Percentiles rank a stretch among this genome's conserved stretches.
Evolutionary conservation across 1,140 invertebrate genomes (phyloP).

Genomic region (Penaeus japonicus): DNA sequence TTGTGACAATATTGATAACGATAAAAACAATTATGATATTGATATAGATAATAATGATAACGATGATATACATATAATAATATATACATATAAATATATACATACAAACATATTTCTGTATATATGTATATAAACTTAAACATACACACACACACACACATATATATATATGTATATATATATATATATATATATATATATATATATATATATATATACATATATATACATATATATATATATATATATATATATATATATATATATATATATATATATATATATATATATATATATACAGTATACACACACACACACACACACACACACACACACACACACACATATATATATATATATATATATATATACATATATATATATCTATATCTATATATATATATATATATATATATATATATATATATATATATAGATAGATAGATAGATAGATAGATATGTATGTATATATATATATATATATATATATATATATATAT

Average conservation of each 20-base stretch:
- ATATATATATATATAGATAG: background rate
- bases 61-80: too few species aligned
- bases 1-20: too few species aligned
- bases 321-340: background rate
- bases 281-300: background rate
- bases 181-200: conserved; percentile 6
- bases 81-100: too few species aligned
- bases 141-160: too few species aligned
- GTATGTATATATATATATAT: background rate
- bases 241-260: background rate
- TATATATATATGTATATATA: conserved; percentile 1
- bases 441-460: background rate
- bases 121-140: too few species aligned
- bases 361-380: background rate
- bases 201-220: background rate
- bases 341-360: background rate
- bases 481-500: background rate
- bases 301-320: background rate
- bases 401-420: background rate
- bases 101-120: too few species aligned
- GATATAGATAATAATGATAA: too few species aligned
- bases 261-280: background rate
- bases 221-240: conserved; percentile 1
- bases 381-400: background rate
- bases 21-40: too few species aligned